phyloP scores from a whole-genome alignment of 92 coral and sea anemone species.

The Zoanthus sociatus region DNA sequence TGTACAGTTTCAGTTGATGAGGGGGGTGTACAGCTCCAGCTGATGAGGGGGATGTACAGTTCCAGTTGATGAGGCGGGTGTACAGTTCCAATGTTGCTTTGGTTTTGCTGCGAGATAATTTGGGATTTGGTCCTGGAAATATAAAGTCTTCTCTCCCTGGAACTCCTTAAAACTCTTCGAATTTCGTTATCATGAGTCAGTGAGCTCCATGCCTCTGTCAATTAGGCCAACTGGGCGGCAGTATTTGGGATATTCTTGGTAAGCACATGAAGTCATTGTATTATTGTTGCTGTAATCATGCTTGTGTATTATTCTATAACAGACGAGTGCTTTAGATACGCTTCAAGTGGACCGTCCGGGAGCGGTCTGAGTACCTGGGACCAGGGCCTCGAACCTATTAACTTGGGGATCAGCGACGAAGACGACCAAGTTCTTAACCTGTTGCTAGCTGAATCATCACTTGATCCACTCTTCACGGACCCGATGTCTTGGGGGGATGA shows the following conservation, averaged over 20 bases:
- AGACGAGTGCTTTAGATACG: conserved; percentile 14
- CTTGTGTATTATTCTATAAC: background rate
- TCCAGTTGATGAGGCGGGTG: no score
- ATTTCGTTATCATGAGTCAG: no score
- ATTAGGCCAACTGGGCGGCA: no score
- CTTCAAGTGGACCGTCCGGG: background rate
- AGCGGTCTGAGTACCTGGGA: conserved; percentile 21
- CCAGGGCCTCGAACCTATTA: conserved; percentile 39
- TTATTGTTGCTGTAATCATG: background rate
- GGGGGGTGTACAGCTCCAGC: background rate
- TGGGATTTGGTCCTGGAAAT: no score
- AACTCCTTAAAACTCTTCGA: no score
- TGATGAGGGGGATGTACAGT: no score
- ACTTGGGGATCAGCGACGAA: conserved; percentile 75
- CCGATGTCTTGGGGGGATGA: conserved; percentile 74
- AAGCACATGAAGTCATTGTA: no score
- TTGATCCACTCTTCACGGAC: conserved; percentile 69
- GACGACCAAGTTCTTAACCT: conserved; percentile 84
- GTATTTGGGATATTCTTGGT: no score
- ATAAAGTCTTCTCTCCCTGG: no score
- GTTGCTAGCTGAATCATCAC: conserved; percentile 83
- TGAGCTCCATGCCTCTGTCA: no score
- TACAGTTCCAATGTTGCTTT: no score
- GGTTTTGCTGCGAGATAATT: no score
- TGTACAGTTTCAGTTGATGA: background rate